Conservation (phyloP, 2,797 vertebrate genomes). For the Propithecus perrieri region DNA sequence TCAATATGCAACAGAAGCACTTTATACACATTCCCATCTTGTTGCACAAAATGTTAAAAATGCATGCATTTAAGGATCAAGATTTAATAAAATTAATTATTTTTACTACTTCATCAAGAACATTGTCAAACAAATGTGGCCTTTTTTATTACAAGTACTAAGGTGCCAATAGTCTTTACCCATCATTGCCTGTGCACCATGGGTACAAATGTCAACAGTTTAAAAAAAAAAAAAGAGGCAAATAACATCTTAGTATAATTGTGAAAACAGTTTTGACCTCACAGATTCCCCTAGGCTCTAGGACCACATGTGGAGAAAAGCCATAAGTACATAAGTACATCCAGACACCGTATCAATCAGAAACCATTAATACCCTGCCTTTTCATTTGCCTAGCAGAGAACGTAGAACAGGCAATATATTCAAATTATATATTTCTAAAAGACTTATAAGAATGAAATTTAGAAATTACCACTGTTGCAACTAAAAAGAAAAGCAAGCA, state of each 20-base stretch:
- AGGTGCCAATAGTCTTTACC: not conserved
- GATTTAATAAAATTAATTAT: not conserved
- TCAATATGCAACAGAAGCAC: accelerated
- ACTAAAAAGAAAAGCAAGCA: not conserved
- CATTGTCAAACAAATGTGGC: not conserved
- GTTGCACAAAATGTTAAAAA: not conserved
- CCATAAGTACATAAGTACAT: not conserved
- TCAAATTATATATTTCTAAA: not conserved
- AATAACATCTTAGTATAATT: not conserved
- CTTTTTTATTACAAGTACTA: not conserved
- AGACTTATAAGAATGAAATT: not conserved
- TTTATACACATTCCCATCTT: not conserved
- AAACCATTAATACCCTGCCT: not conserved
- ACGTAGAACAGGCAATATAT: not conserved
- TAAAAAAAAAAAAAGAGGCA: not conserved
- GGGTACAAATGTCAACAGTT: not conserved
- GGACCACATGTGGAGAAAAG: not conserved
- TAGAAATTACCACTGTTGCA: not conserved
- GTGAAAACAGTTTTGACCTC: not conserved
- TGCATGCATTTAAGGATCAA: not conserved
- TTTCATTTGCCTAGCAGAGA: not conserved
- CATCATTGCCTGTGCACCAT: not conserved
- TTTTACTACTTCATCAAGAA: not conserved
- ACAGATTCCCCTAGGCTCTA: not conserved
- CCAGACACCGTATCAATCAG: not conserved